Percentiles rank a stretch among this genome's conserved stretches.
Evolutionary conservation across 1,140 invertebrate genomes (phyloP).

Genomic region (Galleria mellonella): DNA sequence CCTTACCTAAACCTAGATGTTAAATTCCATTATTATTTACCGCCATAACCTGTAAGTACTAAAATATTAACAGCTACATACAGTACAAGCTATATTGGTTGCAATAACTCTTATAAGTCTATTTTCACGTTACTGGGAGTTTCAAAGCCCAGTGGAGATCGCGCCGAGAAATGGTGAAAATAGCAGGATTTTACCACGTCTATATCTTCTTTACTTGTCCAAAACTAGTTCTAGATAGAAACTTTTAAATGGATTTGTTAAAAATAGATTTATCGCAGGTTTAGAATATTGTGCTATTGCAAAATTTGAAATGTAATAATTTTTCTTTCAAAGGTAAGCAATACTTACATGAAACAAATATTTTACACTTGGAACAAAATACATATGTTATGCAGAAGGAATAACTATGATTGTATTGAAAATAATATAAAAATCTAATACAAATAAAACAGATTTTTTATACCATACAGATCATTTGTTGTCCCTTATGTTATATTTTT

Average conservation of each 20-base stretch:
- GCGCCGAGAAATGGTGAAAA: slow-evolving; percentile 34
- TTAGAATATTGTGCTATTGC: not conserved
- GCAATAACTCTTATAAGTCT: slow-evolving; percentile 41
- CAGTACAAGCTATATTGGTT: slow-evolving; percentile 18
- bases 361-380: no score
- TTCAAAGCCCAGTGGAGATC: slow-evolving; percentile 24
- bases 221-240: no score
- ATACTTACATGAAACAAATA: no score
- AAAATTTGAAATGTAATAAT: not conserved
- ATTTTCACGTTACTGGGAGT: slow-evolving; percentile 40
- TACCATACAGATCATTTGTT: no score
- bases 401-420: no score
- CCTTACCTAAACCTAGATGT: no score
- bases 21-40: slow-evolving; percentile 16
- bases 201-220: slow-evolving; percentile 22
- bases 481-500: no score
- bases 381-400: no score
- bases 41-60: slow-evolving; percentile 22
- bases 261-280: not conserved
- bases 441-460: no score
- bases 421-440: no score
- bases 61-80: slow-evolving; percentile 21
- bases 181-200: slow-evolving; percentile 37
- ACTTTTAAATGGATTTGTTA: no score
- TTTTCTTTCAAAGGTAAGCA: no score